A percentile compares a stretch with the other conserved stretches of the same genome.
These are phyloP conservation scores for Parauchenoglanis punctatus DNA, from an alignment of 2,797 vertebrate species.

Conservation along the genomic window DNA sequence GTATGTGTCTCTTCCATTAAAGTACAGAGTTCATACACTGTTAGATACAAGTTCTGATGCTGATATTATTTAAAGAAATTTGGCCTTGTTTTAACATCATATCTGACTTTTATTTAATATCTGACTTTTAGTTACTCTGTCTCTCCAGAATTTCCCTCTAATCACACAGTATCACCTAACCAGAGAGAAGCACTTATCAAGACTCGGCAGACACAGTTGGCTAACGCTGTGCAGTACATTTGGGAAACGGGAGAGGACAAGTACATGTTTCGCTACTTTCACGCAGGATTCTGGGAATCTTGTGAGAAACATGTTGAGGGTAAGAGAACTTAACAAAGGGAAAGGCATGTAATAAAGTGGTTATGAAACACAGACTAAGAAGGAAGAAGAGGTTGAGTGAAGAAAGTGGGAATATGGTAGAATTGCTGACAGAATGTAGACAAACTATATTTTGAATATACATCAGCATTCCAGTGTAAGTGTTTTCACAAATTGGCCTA, in stretches of 20 bases:
- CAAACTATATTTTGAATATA: not conserved
- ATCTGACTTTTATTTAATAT: not conserved
- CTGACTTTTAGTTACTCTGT: not conserved
- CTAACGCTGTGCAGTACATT: conserved; percentile 83
- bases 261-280: conserved; percentile 83
- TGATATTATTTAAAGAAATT: not conserved
- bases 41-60: not conserved
- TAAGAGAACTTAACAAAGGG: conserved; percentile 57
- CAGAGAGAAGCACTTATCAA: conserved; percentile 72
- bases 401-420: not conserved
- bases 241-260: conserved; percentile 89
- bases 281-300: conserved; percentile 86
- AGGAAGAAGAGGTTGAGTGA: not conserved
- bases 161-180: conserved; percentile 71
- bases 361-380: not conserved
- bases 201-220: conserved; percentile 74
- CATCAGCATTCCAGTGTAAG: not conserved
- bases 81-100: not conserved
- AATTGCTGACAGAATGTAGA: not conserved
- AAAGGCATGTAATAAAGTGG: not conserved
- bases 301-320: conserved; percentile 83
- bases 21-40: not conserved
- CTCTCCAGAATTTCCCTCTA: conserved; percentile 70
- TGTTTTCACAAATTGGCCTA: not conserved
- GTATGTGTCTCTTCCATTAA: not conserved